Evolutionary conservation across 2,888 invertebrate species (phyloP).

Genomic region (Siphlonurus alternatus): DNA sequence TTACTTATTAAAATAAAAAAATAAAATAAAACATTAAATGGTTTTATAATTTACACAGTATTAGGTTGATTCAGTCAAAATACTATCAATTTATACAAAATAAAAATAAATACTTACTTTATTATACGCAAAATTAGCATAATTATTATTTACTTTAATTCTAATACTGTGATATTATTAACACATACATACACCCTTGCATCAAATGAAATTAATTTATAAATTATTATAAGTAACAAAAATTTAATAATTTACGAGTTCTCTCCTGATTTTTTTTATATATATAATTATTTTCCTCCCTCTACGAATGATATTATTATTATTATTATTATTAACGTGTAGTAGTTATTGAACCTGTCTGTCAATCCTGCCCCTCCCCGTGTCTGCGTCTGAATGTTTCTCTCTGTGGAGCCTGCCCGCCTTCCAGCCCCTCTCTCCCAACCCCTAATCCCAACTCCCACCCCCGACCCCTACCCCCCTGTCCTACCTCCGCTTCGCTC

Average conservation of each 20-base stretch:
- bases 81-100: no score
- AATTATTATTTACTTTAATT: no score
- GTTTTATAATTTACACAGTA: no score
- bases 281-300: not conserved
- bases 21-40: not conserved
- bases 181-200: no score
- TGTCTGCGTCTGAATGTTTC: slow-evolving; percentile 4
- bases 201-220: no score
- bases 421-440: no score
- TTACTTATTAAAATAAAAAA: not conserved
- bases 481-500: not conserved
- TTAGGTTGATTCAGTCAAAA: no score
- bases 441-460: not conserved
- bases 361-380: not conserved
- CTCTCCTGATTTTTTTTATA: not conserved
- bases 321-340: no score
- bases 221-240: no score
- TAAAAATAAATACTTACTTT: no score
- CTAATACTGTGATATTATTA: no score
- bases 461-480: not conserved
- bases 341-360: not conserved
- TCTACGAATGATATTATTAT: not conserved
- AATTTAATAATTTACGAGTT: not conserved
- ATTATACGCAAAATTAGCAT: no score
- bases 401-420: not conserved